These are phyloP conservation scores for Coryphaenoides rupestris DNA, from an alignment of 2,113 vertebrate genomes.

Conservation along the genomic window DNA sequence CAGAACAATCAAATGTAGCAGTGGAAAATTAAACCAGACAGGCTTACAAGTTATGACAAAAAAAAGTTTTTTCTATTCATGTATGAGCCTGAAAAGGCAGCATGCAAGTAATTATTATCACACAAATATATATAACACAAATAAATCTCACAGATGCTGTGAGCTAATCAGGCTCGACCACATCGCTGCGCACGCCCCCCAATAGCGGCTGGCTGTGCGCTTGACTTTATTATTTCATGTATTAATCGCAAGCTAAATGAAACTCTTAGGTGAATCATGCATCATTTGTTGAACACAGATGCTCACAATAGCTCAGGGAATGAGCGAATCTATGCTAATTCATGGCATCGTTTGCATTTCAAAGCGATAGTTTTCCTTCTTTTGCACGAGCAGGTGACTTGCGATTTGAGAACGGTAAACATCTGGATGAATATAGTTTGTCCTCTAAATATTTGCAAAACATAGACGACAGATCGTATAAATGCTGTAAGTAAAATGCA, in stretches of 20 bases:
- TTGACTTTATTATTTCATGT: conserved; percentile 13
- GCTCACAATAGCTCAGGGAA: conserved; percentile 71
- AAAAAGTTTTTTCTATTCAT: neutral
- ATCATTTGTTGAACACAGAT: conserved; percentile 22
- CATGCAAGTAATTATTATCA: too few relatives aligned
- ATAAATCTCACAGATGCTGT: neutral
- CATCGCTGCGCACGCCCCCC: neutral
- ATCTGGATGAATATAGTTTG: conserved; percentile 7
- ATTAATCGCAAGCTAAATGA: conserved; percentile 20
- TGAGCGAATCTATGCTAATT: conserved; percentile 78
- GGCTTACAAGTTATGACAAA: neutral
- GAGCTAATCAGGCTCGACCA: neutral
- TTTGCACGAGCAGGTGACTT: neutral
- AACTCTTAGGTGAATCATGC: conserved; percentile 22
- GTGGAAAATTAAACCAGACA: conserved; percentile 1
- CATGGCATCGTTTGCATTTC: conserved; percentile 59
- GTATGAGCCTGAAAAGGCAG: too few relatives aligned
- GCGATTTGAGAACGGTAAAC: neutral
- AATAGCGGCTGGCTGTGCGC: neutral
- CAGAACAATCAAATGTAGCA: too few relatives aligned
- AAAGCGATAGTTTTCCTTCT: conserved; percentile 10
- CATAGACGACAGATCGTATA: too few relatives aligned
- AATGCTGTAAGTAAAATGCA: too few relatives aligned
- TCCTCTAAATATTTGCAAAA: too few relatives aligned
- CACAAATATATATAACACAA: neutral